phyloP scores from a whole-genome alignment of 2,113 vertebrate genomes.

The Isichthys henryi region DNA sequence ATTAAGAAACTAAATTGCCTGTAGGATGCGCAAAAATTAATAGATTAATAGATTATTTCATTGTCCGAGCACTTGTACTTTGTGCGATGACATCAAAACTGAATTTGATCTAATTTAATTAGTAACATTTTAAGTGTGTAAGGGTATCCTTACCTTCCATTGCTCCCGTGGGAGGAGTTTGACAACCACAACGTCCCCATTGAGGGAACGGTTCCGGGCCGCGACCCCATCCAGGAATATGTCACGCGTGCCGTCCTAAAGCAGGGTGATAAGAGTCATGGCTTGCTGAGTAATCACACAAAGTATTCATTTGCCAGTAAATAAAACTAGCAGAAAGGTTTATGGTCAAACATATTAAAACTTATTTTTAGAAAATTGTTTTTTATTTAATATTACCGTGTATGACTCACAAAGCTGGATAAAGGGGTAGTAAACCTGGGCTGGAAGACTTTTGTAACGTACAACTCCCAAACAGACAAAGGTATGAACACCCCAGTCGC shows the following conservation, averaged over 20 bases:
- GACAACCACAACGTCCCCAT: constrained; percentile 86
- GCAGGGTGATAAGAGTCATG: neutral
- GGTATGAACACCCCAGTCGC: neutral
- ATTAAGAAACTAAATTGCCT: neutral
- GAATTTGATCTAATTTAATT: neutral
- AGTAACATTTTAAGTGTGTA: neutral
- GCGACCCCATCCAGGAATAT: constrained; percentile 90
- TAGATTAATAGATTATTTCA: neutral
- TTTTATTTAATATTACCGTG: no score
- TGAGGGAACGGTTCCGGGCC: constrained; percentile 86
- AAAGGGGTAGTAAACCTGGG: no score
- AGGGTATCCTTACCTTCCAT: constrained; percentile 75
- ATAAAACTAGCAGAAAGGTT: neutral
- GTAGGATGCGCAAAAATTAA: neutral
- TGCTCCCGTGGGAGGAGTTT: constrained; percentile 79
- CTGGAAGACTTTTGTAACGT: neutral
- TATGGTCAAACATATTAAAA: neutral
- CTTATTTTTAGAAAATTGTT: neutral
- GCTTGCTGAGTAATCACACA: neutral
- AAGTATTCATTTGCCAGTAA: neutral
- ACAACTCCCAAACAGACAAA: neutral
- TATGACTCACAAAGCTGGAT: neutral
- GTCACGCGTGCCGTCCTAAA: constrained; percentile 76
- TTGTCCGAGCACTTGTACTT: neutral
- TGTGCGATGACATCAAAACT: neutral